These are phyloP conservation scores for Dione vanillae DNA, from an alignment of 2,888 invertebrate genomes.

Conservation along the genomic window DNA sequence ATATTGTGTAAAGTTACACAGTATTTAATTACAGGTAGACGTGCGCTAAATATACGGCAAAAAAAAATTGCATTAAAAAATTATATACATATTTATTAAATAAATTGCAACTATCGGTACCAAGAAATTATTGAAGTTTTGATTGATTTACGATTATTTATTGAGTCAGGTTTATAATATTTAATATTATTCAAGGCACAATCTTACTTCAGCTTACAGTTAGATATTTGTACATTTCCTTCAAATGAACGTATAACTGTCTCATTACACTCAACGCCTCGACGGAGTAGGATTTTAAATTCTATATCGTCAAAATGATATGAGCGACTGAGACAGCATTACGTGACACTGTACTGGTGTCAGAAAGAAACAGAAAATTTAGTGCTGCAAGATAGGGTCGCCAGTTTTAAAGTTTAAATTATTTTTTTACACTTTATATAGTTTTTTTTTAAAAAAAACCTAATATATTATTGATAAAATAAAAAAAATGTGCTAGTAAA, in stretches of 20 bases:
- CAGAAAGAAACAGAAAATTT: slow-evolving; percentile 49
- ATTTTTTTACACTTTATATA: background rate
- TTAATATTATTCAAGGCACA: background rate
- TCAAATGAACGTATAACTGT: slow-evolving; percentile 28
- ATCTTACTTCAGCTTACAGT: background rate
- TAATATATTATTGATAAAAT: background rate
- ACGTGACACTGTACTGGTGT: slow-evolving; percentile 48
- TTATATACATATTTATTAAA: background rate
- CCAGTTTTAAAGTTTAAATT: slow-evolving; percentile 25
- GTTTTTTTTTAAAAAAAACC: background rate
- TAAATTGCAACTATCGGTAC: background rate
- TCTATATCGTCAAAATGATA: slow-evolving; percentile 26
- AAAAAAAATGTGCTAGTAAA: too few relatives aligned
- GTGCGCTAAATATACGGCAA: background rate
- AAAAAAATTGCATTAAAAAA: background rate
- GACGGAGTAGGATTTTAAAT: slow-evolving; percentile 29
- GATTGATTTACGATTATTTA: slow-evolving; percentile 14
- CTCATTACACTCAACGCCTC: slow-evolving; percentile 34
- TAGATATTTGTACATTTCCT: slow-evolving; percentile 13
- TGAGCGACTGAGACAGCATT: slow-evolving; percentile 30
- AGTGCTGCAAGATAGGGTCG: slow-evolving; percentile 40
- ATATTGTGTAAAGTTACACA: too few relatives aligned
- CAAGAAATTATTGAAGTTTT: background rate
- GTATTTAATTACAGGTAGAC: background rate
- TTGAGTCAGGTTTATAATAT: background rate